Conservation (phyloP, 2,888 invertebrate species). For the Lobophora halterata region DNA sequence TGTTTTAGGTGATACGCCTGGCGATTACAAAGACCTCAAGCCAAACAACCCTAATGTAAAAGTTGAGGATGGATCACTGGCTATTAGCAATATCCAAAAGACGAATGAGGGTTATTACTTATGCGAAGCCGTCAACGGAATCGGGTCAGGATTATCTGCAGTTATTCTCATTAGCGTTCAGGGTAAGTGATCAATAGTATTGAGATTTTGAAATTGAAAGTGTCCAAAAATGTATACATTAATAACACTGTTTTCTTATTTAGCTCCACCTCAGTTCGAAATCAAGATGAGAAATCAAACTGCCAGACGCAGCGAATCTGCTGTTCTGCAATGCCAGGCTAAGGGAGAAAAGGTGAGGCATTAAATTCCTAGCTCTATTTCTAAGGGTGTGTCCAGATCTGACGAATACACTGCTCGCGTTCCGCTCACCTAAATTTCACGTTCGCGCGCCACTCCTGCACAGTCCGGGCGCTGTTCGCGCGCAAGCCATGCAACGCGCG, state of each 20-base stretch:
- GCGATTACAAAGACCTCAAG: conserved; percentile 96
- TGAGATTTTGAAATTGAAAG: not conserved
- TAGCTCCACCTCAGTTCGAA: conserved; percentile 96
- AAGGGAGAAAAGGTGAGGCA: conserved; percentile 88
- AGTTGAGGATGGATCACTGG: conserved; percentile 96
- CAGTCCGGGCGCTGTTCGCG: no score
- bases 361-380: not conserved
- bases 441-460: no score
- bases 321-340: conserved; percentile 94
- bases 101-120: conserved; percentile 96
- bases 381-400: no score
- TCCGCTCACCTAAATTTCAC: no score
- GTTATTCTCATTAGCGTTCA: conserved; percentile 96
- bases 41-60: conserved; percentile 94
- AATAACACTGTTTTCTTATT: not conserved
- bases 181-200: conserved; percentile 79
- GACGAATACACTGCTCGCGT: no score
- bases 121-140: conserved; percentile 97
- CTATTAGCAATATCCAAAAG: conserved; percentile 94
- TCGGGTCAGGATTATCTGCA: conserved; percentile 96
- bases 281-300: conserved; percentile 95
- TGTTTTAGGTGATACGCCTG: conserved; percentile 94
- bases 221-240: not conserved
- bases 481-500: no score
- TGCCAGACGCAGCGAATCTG: conserved; percentile 93